Base-by-base conservation (phyloP, 2,113 vertebrate species). In the Cavia aperea region DNA sequence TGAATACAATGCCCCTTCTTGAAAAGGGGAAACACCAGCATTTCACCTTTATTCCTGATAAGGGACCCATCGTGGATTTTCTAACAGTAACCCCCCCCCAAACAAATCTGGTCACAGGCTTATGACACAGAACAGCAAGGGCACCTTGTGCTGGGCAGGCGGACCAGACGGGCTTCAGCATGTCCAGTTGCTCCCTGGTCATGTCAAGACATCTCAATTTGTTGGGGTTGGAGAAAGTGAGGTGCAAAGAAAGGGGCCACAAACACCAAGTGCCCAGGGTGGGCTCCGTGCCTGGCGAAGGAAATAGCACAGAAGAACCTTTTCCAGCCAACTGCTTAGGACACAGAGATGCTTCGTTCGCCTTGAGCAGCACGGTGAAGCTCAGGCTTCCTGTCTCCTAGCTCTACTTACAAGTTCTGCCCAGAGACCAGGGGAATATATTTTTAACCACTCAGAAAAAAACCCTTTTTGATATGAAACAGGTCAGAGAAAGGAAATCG, bases 91-190 rank as follows among this genome's bases (percentile, higher is more conserved):
- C 6, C 4, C 19, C 11, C 9, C 0, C 11, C 9, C 0, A n/a
- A 43, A 23, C 31, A 83, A 78, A 31, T 1, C n/a, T 12, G 12
- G 86, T 13, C 10, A 7, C 7, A 63, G 33, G 58, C 8, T 19
- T 14, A 1, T 14, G 73, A 24, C 2, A 1, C 11, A 56, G 81
- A 58, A 13, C 29, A 75, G 3, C 18, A 31, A 73, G 46, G 84
- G 23, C 46, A 33, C 0, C 0, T 56, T 10, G n/a, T 1, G 4
- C 49, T 31, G 1, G 2, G 23, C 16, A 4, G 29, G n/a, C 4
- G 4, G 26, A n/a, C 24, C 31, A 8, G 79, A 46, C 21, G 0
- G 5, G 7, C 9, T 16, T 68, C 4, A 23, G 81, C 4, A 2
- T 0, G 1, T 26, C 12, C 6, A 15, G 15, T 29, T 81, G 43